phyloP scores from a whole-genome alignment of 2,888 invertebrate species.

The Phoronis australis region DNA sequence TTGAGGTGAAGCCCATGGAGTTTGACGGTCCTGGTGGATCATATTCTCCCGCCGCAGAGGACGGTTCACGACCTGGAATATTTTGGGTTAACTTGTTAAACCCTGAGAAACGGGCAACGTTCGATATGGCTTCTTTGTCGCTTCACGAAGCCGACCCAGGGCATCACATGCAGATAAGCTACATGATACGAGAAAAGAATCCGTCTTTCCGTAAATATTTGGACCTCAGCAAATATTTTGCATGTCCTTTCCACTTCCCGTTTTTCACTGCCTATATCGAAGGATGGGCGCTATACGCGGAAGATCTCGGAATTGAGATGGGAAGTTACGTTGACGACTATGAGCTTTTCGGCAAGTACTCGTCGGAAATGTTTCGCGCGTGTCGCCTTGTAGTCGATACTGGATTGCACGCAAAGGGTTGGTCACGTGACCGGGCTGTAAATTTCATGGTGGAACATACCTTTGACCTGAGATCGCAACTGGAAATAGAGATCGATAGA shows the following conservation, averaged over 20 bases:
- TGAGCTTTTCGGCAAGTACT: background rate
- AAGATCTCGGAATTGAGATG: slow-evolving; percentile 8
- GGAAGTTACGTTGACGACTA: background rate
- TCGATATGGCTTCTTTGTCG: slow-evolving; percentile 43
- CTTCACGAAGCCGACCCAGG: slow-evolving; percentile 53
- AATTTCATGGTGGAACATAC: too few relatives aligned
- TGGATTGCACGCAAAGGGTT: too few relatives aligned
- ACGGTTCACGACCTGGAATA: slow-evolving; percentile 26
- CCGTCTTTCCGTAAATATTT: slow-evolving; percentile 25
- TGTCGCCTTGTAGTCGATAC: too few relatives aligned
- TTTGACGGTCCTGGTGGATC: slow-evolving; percentile 32
- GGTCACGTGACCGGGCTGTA: too few relatives aligned
- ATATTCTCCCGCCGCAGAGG: slow-evolving; percentile 30
- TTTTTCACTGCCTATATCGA: slow-evolving; percentile 45
- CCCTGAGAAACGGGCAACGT: slow-evolving; percentile 41
- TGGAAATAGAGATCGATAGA: too few relatives aligned
- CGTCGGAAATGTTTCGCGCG: background rate
- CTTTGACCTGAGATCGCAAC: too few relatives aligned
- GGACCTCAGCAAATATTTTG: slow-evolving; percentile 30
- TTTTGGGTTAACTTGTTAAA: slow-evolving; percentile 40
- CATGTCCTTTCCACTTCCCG: slow-evolving; percentile 41
- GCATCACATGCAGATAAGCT: slow-evolving; percentile 37
- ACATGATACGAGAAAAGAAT: background rate
- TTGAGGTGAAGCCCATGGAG: slow-evolving; percentile 19
- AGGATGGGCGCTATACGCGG: slow-evolving; percentile 10